These are phyloP conservation scores for Lasiurus borealis DNA, from an alignment of 2,113 vertebrate genomes.

Conservation along the genomic window DNA sequence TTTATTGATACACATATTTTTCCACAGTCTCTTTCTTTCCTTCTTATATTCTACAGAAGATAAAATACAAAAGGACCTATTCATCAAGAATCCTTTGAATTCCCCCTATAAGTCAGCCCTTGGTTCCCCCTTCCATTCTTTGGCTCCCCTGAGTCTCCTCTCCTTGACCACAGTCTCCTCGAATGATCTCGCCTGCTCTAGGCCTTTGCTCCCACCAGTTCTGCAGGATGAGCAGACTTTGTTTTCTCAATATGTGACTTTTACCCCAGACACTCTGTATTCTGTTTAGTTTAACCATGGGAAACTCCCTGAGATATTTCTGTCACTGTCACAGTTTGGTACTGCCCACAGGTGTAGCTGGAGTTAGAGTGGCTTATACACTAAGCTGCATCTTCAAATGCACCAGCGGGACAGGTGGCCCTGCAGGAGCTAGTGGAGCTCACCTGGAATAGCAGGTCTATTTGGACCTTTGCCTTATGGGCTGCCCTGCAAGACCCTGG, in stretches of 20 bases:
- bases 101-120: not conserved
- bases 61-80: not conserved
- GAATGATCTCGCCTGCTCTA: not conserved
- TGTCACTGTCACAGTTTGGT: not conserved
- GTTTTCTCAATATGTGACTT: not conserved
- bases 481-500: not conserved
- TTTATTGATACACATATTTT: not conserved
- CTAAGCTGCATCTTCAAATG: not conserved
- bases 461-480: not conserved
- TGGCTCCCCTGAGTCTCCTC: not conserved
- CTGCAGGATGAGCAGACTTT: constrained; percentile 17
- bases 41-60: not conserved
- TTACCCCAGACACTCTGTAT: constrained; percentile 16
- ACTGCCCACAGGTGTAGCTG: not conserved
- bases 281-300: not conserved
- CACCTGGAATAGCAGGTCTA: not conserved
- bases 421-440: not conserved
- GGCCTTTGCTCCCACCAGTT: not conserved
- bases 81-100: not conserved
- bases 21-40: not conserved
- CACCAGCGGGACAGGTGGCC: too few relatives aligned
- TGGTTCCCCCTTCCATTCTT: accelerated
- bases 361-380: not conserved
- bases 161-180: not conserved
- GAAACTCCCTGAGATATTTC: not conserved